phyloP scores from a whole-genome alignment of 2,113 vertebrate genomes.

The Pollachius pollachius region DNA sequence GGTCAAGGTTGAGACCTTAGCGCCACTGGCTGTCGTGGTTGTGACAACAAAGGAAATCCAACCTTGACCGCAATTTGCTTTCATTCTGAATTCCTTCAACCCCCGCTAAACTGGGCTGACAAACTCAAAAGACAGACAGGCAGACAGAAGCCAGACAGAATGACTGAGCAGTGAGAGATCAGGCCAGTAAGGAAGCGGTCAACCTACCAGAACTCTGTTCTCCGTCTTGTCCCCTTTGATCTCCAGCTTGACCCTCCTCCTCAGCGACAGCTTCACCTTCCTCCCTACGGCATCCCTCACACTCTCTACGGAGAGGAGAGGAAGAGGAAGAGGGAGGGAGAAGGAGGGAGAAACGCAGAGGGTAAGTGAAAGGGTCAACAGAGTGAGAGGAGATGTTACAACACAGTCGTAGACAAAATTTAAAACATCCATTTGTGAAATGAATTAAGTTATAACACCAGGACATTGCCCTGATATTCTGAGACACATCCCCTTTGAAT shows the following conservation, averaged over 20 bases:
- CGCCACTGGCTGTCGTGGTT: too few species aligned
- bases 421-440: background rate
- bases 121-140: background rate
- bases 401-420: background rate
- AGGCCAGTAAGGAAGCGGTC: background rate
- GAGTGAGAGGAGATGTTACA: background rate
- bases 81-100: too few species aligned
- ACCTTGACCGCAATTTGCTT: too few species aligned
- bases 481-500: too few species aligned
- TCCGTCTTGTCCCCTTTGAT: conserved; percentile 94
- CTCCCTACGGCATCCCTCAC: conserved; percentile 92
- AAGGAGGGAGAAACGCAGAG: conserved; percentile 14
- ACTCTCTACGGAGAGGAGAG: conserved; percentile 57
- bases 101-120: too few species aligned
- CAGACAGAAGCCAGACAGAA: background rate
- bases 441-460: too few species aligned
- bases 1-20: too few species aligned
- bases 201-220: conserved; percentile 93
- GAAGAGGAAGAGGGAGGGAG: background rate
- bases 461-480: too few species aligned
- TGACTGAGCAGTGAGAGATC: background rate
- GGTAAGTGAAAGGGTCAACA: conserved; percentile 12
- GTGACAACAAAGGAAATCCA: too few species aligned
- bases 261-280: conserved; percentile 90
- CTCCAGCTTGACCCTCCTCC: conserved; percentile 94